Evolutionary conservation across 1,140 invertebrate genomes (phyloP), one percentile per base, ranked within the genome.

Genomic region (Brachionus sp.): DNA sequence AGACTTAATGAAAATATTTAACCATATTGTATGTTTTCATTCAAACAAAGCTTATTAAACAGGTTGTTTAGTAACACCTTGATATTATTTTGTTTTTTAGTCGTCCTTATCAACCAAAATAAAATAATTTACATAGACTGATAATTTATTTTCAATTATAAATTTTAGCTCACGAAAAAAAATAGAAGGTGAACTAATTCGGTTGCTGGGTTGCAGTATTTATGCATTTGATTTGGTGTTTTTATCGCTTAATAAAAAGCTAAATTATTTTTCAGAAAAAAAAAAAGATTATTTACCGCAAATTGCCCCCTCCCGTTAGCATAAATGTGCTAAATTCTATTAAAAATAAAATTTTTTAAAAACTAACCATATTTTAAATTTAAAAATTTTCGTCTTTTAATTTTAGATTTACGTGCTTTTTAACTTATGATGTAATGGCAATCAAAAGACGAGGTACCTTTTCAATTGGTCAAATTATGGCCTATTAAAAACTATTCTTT

Each of bases 361-460:
- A 39, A 46, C 7, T 13, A 46, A 25, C 13, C 25, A 46, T 75
- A 50, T 75, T 46, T 25, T 19, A 19, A 46, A 29, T 29, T 46
- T 75, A 9, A 33, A 33, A 68, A 68, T 50, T 75, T 75, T 23
- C 70, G 70, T 75, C 33, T 46, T 75, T 75, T 19, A 46, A 75
- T 29, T 25, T 50, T 75, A 25, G 23, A 46, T 46, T 25, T 46
- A 75, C 25, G 23, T 46, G 37, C 19, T 39, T 33, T 73, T 73
- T 75, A 23, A 68, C 35, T 68, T 33, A 75, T 75, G 70, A 75
- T 75, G 70, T 75, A 84, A 88, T 88, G 87, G 86, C 86, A 33
- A 86, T 88, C 64, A 88, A 88, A 84, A 84, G 87, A 73, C 86
- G 86, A 86, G 87, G 87, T 88, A 85, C 84, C 39, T 75, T 13